phyloP scores from a whole-genome alignment of 2,888 invertebrate species.

The Trachelus stipa region DNA sequence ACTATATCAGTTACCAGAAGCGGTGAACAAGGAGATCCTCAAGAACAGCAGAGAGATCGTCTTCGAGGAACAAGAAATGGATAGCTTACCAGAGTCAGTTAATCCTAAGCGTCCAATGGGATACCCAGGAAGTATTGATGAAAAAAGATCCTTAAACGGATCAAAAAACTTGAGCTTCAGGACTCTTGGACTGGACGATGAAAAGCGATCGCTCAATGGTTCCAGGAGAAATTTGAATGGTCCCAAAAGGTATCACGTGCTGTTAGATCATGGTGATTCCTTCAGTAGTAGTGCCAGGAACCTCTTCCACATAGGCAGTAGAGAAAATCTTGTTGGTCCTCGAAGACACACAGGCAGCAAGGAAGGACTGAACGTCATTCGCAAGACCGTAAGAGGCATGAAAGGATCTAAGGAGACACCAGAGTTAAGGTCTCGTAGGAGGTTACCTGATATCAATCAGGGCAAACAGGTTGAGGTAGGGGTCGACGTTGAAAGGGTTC shows the following conservation, averaged over 20 bases:
- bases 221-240: slow-evolving; percentile 39
- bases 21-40: slow-evolving; percentile 51
- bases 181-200: slow-evolving; percentile 39
- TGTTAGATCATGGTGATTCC: slow-evolving; percentile 39
- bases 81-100: slow-evolving; percentile 19
- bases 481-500: slow-evolving; percentile 32
- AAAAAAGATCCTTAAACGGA: slow-evolving; percentile 31
- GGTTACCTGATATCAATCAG: neutral
- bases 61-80: slow-evolving; percentile 44
- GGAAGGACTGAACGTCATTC: slow-evolving; percentile 67
- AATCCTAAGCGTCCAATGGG: slow-evolving; percentile 20
- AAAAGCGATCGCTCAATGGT: slow-evolving; percentile 43
- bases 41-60: slow-evolving; percentile 53
- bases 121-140: slow-evolving; percentile 29
- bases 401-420: slow-evolving; percentile 69
- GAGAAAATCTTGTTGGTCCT: slow-evolving; percentile 34
- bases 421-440: slow-evolving; percentile 65
- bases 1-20: slow-evolving; percentile 49
- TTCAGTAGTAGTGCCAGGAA: slow-evolving; percentile 35
- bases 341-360: slow-evolving; percentile 45
- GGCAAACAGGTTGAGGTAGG: slow-evolving; percentile 21
- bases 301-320: slow-evolving; percentile 27
- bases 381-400: slow-evolving; percentile 67
- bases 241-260: slow-evolving; percentile 42
- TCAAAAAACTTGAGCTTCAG: slow-evolving; percentile 29